Evolutionary conservation across 2,888 invertebrate species (phyloP), one percentile per base, ranked within the genome.

Genomic region (Dexiosoma caninum): DNA sequence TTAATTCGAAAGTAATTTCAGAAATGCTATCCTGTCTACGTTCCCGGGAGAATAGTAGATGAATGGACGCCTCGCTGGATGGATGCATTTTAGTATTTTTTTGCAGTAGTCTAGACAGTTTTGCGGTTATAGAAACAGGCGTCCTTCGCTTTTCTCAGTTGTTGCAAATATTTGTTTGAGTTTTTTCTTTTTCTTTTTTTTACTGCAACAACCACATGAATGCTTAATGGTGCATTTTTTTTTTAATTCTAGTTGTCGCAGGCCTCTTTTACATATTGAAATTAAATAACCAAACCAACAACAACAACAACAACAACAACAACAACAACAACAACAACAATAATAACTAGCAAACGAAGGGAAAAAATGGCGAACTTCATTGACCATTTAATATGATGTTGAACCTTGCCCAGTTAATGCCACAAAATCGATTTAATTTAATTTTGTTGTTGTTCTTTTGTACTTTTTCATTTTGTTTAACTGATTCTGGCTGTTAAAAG

Each of bases 391-490:
- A 80, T 71, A 66, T 67, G 71, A 71, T 76, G 80, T 70, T 70
- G 51, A 76, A 76, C 71, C 60, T 76, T 74, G 72, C 77, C 66
- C 81, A 81, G 77, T 81, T 74, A 77, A 77, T 77, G 72, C 81
- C 77, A 72, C 72, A 81, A 72, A 81, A 77, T 77, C 81, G 77
- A 81, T 81, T 76, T 77, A 77, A 81, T 77, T 80, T 77, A 77
- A 77, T 81, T 77, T 81, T 71, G 49, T 69, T 71, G 37, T 40
- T 57, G 57, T 55, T 51, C 14, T 51, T 12, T 16, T 30, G 40
- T 32, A 14, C 27, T 21, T 37, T 49, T 75, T 75, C 19, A 32
- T 59, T 75, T 57, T 69, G 7, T 37, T 49, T 12, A 49, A 46
- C 49, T 35, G 60, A 55, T 77, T 70, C 40, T 64, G 49, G 40